phyloP scores from a whole-genome alignment of 1,140 invertebrate genomes.

The Lerema accius region DNA sequence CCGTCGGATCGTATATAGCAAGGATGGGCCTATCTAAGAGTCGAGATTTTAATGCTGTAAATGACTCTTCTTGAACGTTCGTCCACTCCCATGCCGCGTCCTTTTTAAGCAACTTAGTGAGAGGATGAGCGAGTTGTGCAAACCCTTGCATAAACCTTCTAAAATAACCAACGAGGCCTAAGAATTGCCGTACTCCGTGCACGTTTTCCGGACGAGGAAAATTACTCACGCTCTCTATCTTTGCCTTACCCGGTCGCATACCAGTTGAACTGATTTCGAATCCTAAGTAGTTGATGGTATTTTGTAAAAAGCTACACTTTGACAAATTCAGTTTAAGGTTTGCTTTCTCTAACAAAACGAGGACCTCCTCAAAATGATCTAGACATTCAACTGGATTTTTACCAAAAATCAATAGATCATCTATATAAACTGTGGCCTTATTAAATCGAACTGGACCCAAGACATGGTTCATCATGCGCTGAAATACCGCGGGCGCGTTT shows the following conservation, averaged over 20 bases:
- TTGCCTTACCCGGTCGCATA: neutral
- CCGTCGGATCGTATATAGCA: conserved; percentile 28
- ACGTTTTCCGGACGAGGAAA: neutral
- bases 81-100: conserved; percentile 22
- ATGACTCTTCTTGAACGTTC: conserved; percentile 17
- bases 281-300: neutral
- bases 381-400: conserved; percentile 1
- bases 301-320: neutral
- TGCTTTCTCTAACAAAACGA: neutral
- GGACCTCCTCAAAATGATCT: conserved; percentile 20
- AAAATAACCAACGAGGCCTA: conserved; percentile 41
- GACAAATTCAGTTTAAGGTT: neutral
- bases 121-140: conserved; percentile 44
- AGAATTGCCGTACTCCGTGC: conserved; percentile 8
- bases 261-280: conserved; percentile 3
- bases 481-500: conserved; percentile 31
- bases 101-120: conserved; percentile 46
- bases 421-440: conserved; percentile 17
- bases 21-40: conserved; percentile 34
- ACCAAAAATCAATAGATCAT: conserved; percentile 21
- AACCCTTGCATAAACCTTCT: conserved; percentile 48
- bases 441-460: conserved; percentile 14
- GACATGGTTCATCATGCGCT: conserved; percentile 30
- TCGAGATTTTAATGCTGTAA: neutral
- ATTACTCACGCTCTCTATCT: neutral